A percentile compares a stretch with the other conserved stretches of the same genome.
Conservation (phyloP, 92 coral and sea anemone species). For the Metridium senile region DNA sequence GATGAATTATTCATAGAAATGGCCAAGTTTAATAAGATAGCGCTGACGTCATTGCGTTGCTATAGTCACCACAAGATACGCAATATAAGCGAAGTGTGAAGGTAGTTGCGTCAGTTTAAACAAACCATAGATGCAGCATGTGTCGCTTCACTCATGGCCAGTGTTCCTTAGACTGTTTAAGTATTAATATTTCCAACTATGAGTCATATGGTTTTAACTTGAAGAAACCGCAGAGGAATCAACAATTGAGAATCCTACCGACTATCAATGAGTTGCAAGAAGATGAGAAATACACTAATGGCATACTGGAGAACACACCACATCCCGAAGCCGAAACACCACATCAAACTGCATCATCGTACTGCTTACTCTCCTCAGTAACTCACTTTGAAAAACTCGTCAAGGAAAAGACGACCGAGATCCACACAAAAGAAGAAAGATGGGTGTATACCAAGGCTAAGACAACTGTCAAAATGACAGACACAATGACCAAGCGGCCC, state of each 20-base stretch:
- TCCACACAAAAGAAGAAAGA: background rate
- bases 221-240: background rate
- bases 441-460: background rate
- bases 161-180: constrained; percentile 10
- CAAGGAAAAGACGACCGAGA: background rate
- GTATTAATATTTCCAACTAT: background rate
- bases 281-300: background rate
- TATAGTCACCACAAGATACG: background rate
- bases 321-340: background rate
- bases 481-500: background rate
- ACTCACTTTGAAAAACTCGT: background rate
- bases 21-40: background rate
- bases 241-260: constrained; percentile 16
- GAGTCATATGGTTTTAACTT: background rate
- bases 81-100: background rate
- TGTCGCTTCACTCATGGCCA: constrained; percentile 6
- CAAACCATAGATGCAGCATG: background rate
- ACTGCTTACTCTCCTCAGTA: background rate
- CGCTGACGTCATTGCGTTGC: constrained; percentile 4
- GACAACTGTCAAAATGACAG: background rate
- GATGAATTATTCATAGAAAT: background rate
- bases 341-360: background rate
- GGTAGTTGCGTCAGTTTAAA: background rate
- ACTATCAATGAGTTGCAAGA: constrained; percentile 17
- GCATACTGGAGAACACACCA: too few species aligned